Percentiles rank a stretch among this genome's conserved stretches.
phyloP scores from a whole-genome alignment of 1,140 invertebrate species.

The Diplogasteroides magnus region DNA sequence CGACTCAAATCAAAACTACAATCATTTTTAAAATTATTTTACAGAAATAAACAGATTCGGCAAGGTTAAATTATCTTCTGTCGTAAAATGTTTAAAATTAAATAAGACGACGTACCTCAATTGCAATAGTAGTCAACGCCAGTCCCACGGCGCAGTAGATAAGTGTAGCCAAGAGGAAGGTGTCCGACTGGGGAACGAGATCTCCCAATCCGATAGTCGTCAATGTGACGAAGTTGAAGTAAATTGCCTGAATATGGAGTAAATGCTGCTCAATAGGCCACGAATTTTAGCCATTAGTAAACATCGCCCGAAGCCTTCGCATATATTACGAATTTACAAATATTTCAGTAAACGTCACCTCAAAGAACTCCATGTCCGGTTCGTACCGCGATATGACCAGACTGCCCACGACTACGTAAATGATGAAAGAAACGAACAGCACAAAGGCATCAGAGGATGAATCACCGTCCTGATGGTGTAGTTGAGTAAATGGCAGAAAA shows the following conservation, averaged over 20 bases:
- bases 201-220: conserved; percentile 39
- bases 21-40: no score
- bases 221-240: conserved; percentile 39
- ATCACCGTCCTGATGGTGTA: not conserved
- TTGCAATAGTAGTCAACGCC: conserved; percentile 53
- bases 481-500: no score
- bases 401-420: conserved; percentile 32
- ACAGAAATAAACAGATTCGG: no score
- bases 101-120: no score
- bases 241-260: conserved; percentile 27
- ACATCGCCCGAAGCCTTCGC: no score
- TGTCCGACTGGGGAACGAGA: conserved; percentile 36
- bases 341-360: no score
- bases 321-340: no score
- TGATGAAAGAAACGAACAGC: conserved; percentile 30
- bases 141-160: conserved; percentile 53
- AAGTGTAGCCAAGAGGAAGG: conserved; percentile 46
- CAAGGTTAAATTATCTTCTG: no score
- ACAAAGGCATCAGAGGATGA: conserved; percentile 14
- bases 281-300: no score
- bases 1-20: no score
- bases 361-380: conserved; percentile 36
- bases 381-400: conserved; percentile 32
- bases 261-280: no score
- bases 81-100: no score